Evolutionary conservation across 2,113 vertebrate species (phyloP).

Genomic region (Labeo rohita): DNA sequence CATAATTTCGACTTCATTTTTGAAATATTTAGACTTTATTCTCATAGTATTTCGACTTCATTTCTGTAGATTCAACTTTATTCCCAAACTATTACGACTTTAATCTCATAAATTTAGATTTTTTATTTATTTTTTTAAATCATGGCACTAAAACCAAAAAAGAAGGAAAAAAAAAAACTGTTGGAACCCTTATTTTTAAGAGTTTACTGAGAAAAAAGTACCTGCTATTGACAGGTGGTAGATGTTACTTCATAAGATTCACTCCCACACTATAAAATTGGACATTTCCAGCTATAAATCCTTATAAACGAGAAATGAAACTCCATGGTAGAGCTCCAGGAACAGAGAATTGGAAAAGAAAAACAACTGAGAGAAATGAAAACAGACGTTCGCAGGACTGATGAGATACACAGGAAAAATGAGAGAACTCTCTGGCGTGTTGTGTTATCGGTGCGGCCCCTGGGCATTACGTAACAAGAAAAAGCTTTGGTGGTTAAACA

Average conservation of each 20-base stretch:
- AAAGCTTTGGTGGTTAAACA: background rate
- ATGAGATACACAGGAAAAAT: background rate
- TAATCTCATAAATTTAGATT: no score
- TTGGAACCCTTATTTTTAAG: no score
- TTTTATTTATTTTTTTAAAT: no score
- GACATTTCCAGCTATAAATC: conserved; percentile 24
- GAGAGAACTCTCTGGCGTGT: background rate
- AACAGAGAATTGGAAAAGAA: conserved; percentile 17
- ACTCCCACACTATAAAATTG: background rate
- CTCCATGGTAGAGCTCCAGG: background rate
- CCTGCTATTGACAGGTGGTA: background rate
- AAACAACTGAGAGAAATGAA: background rate
- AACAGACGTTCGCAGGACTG: background rate
- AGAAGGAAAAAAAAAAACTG: no score
- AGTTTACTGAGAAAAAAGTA: background rate
- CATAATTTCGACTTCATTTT: no score
- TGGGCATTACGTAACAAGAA: background rate
- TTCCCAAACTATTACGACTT: no score
- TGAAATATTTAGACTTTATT: no score
- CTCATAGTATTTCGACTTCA: no score
- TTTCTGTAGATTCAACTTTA: no score
- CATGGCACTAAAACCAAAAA: no score
- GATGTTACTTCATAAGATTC: background rate
- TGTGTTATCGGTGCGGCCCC: background rate
- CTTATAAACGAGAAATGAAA: conserved; percentile 16